These are phyloP conservation scores for Candoia aspera DNA, from an alignment of 2,113 vertebrate genomes.

Conservation along the genomic window DNA sequence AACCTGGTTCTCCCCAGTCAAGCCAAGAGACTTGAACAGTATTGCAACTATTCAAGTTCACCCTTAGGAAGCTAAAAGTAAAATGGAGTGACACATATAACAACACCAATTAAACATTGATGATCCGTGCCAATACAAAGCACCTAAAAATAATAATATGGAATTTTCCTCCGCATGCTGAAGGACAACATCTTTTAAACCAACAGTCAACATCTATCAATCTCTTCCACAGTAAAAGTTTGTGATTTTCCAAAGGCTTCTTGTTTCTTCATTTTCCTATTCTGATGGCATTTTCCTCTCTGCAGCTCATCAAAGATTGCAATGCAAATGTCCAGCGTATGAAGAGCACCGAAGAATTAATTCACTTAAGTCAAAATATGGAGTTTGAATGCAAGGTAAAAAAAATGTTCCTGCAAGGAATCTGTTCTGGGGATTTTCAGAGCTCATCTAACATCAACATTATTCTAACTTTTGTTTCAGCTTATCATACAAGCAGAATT, in stretches of 20 bases:
- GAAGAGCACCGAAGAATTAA: constrained; percentile 93
- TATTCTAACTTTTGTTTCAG: neutral
- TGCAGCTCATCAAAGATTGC: constrained; percentile 91
- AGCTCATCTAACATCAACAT: neutral
- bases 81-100: neutral
- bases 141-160: neutral
- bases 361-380: constrained; percentile 90
- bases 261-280: neutral
- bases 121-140: neutral
- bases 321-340: constrained; percentile 94
- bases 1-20: too few species aligned
- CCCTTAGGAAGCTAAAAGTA: neutral
- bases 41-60: neutral
- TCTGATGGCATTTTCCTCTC: neutral
- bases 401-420: neutral
- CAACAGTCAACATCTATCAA: neutral
- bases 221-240: neutral
- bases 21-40: neutral
- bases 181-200: neutral
- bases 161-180: neutral
- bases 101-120: too few species aligned
- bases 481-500: neutral
- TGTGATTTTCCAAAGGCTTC: neutral
- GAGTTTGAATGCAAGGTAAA: constrained; percentile 95
- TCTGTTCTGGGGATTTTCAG: neutral